A percentile compares a stretch with the other conserved stretches of the same genome.
These are phyloP conservation scores for Melipona beecheii DNA, from an alignment of 2,888 invertebrate genomes.

Conservation along the genomic window DNA sequence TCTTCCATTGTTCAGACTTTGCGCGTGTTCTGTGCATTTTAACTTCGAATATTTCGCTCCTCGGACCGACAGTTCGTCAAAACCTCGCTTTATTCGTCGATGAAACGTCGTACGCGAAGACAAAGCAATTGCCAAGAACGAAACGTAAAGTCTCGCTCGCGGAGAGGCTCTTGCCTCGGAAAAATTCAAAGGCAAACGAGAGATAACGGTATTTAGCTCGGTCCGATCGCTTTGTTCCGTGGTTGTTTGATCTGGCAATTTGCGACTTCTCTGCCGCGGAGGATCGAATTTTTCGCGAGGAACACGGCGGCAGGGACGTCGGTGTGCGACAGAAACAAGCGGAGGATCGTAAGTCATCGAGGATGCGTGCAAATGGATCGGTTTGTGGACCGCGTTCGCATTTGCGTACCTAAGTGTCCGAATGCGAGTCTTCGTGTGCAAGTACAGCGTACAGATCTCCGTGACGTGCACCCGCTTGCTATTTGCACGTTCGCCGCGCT, in stretches of 20 bases:
- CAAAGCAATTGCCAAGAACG: too few species aligned
- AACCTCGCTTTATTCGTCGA: neutral
- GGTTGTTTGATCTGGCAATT: neutral
- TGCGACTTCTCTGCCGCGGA: neutral
- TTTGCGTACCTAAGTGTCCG: constrained; percentile 55
- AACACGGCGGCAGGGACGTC: neutral
- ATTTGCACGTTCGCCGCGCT: constrained; percentile 69
- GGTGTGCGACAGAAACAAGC: too few species aligned
- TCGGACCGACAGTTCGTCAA: neutral
- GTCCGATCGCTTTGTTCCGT: neutral
- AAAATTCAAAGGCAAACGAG: neutral
- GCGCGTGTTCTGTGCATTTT: too few species aligned
- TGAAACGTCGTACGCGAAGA: neutral
- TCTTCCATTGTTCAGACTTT: too few species aligned
- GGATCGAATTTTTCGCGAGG: neutral
- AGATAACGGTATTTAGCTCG: constrained; percentile 2
- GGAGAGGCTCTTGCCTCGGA: neutral
- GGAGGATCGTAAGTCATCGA: neutral
- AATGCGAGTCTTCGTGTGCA: constrained; percentile 71
- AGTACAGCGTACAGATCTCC: constrained; percentile 73
- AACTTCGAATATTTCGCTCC: neutral
- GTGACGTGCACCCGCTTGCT: constrained; percentile 65
- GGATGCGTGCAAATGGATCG: neutral
- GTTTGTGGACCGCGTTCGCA: constrained; percentile 10
- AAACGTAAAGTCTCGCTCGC: neutral